Evolutionary conservation across 2,888 invertebrate species (phyloP).

Genomic region (Agrotis clavis): DNA sequence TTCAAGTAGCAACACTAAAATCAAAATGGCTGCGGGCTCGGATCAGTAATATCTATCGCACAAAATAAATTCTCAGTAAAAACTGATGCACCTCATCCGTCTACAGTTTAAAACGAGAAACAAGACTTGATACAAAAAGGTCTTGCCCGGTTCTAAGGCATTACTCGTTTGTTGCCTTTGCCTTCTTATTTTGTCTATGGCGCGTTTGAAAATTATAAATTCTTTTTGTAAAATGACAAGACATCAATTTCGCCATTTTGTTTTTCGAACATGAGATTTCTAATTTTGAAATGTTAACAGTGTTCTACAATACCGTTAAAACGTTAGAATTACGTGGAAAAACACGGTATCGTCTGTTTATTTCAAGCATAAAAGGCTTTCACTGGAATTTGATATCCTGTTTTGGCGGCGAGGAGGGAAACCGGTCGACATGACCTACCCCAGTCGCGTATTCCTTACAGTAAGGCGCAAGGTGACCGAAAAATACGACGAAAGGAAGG

Average conservation of each 20-base stretch:
- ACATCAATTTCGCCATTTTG: slow-evolving; percentile 1
- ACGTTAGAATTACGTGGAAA: background rate
- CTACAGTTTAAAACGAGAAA: slow-evolving; percentile 80
- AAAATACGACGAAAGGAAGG: slow-evolving; percentile 28
- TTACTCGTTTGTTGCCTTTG: slow-evolving; percentile 63
- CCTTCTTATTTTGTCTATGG: slow-evolving; percentile 66
- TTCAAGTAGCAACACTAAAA: slow-evolving; percentile 86
- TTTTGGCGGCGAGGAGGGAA: slow-evolving; percentile 52
- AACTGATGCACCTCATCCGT: slow-evolving; percentile 84
- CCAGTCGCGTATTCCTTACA: slow-evolving; percentile 52
- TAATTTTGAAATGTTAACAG: background rate
- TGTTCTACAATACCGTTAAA: background rate
- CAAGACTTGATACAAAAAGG: slow-evolving; percentile 70
- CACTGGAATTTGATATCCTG: slow-evolving; percentile 62
- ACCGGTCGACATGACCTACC: slow-evolving; percentile 66
- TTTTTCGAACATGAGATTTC: background rate
- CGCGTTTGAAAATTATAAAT: slow-evolving; percentile 53
- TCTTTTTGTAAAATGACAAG: slow-evolving; percentile 31
- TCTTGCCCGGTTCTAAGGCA: slow-evolving; percentile 66
- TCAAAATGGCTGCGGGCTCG: slow-evolving; percentile 83
- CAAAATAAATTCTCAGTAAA: slow-evolving; percentile 77
- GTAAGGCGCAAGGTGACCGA: slow-evolving; percentile 34
- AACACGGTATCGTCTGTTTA: background rate
- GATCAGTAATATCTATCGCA: slow-evolving; percentile 62
- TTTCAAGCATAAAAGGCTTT: slow-evolving; percentile 56